Evolutionary conservation across 2,888 invertebrate species (phyloP).

Genomic region (Eristalinus sepulchralis): DNA sequence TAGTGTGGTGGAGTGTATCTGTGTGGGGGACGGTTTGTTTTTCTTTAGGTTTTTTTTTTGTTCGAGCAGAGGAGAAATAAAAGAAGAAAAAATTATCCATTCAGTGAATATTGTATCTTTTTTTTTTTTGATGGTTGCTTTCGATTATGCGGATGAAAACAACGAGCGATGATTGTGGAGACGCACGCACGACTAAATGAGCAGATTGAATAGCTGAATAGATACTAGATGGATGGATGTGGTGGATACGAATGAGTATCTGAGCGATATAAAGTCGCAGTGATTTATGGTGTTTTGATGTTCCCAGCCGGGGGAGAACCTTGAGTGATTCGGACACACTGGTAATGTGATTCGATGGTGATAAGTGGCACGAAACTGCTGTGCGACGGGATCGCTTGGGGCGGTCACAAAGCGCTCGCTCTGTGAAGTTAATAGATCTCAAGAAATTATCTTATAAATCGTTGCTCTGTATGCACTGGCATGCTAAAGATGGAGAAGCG

Average conservation of each 20-base stretch:
- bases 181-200: slow-evolving; percentile 35
- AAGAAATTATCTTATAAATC: slow-evolving; percentile 2
- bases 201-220: slow-evolving; percentile 8
- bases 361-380: slow-evolving; percentile 49
- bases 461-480: background rate
- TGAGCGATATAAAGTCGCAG: slow-evolving; percentile 31
- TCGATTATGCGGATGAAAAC: slow-evolving; percentile 14
- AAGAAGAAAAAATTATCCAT: slow-evolving; percentile 28
- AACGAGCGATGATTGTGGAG: slow-evolving; percentile 34
- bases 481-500: background rate
- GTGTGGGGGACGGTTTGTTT: slow-evolving; percentile 12
- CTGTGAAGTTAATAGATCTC: slow-evolving; percentile 28
- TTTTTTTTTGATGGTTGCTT: background rate
- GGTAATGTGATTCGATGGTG: slow-evolving; percentile 42
- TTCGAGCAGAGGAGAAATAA: background rate
- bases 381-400: slow-evolving; percentile 37
- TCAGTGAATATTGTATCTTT: slow-evolving; percentile 13
- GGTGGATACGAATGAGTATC: background rate
- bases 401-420: slow-evolving; percentile 40
- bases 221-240: background rate
- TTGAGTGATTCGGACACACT: slow-evolving; percentile 51
- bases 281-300: slow-evolving; percentile 61
- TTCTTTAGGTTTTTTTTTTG: slow-evolving; percentile 24
- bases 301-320: slow-evolving; percentile 25
- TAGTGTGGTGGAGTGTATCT: background rate